phyloP scores from a whole-genome alignment of 2,888 invertebrate genomes.

The Epiblema foenella region DNA sequence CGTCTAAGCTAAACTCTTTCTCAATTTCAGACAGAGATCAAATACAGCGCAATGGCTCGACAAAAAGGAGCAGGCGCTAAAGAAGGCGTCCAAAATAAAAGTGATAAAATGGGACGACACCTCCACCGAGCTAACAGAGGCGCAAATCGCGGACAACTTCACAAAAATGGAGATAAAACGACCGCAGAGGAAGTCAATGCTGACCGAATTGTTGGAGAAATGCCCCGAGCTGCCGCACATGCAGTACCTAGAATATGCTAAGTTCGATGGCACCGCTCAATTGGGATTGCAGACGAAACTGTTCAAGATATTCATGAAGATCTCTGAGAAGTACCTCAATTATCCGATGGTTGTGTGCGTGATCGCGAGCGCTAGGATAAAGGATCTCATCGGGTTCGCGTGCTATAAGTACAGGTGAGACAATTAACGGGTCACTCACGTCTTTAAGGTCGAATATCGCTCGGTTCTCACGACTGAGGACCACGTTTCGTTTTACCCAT shows the following conservation, averaged over 20 bases:
- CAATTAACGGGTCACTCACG: too few relatives aligned
- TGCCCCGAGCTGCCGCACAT: slow-evolving; percentile 92
- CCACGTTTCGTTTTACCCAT: too few relatives aligned
- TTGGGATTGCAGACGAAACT: slow-evolving; percentile 91
- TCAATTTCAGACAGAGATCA: slow-evolving; percentile 87
- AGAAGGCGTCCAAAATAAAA: slow-evolving; percentile 91
- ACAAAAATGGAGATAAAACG: slow-evolving; percentile 70
- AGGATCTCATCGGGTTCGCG: slow-evolving; percentile 96
- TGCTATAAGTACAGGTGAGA: slow-evolving; percentile 92
- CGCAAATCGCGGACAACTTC: slow-evolving; percentile 86
- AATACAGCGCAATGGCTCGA: slow-evolving; percentile 96
- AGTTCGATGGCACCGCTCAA: slow-evolving; percentile 95
- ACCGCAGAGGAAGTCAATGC: slow-evolving; percentile 83
- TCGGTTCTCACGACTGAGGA: too few relatives aligned
- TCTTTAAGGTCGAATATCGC: too few relatives aligned
- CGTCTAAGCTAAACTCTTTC: neutral
- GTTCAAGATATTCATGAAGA: slow-evolving; percentile 96
- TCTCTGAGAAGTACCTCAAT: slow-evolving; percentile 91
- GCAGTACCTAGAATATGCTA: slow-evolving; percentile 95
- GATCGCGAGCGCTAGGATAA: slow-evolving; percentile 92
- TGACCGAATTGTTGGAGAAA: slow-evolving; percentile 91
- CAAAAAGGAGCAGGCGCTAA: slow-evolving; percentile 93
- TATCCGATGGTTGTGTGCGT: slow-evolving; percentile 94
- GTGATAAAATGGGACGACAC: slow-evolving; percentile 89
- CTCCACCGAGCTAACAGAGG: slow-evolving; percentile 75